Evolutionary conservation across 2,888 invertebrate species (phyloP).

Genomic region (Chrysodeixis includens): DNA sequence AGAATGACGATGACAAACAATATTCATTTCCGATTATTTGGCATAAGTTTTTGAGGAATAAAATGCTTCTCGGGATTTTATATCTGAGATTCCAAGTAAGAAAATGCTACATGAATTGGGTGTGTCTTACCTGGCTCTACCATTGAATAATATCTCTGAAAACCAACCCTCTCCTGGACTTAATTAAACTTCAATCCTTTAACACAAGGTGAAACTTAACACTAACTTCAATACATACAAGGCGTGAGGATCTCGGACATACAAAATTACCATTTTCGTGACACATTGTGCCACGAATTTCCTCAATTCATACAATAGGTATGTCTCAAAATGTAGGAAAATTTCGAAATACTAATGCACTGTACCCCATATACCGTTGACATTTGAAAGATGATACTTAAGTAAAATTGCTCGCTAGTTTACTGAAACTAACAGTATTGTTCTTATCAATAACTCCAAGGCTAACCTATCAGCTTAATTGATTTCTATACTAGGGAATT

Average conservation of each 20-base stretch:
- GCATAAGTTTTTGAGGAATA: too few species aligned
- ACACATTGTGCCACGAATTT: background rate
- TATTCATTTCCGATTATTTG: too few species aligned
- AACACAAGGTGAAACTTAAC: background rate
- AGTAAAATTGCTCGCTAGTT: background rate
- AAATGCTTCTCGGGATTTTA: too few species aligned
- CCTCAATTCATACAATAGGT: too few species aligned
- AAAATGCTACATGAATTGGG: background rate
- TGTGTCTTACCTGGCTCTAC: background rate
- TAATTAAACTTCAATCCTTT: background rate
- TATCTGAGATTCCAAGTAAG: background rate
- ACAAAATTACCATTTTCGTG: background rate
- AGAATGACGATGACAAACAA: background rate
- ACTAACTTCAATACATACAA: too few species aligned
- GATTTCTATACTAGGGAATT: conserved; percentile 13
- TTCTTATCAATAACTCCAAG: conserved; percentile 5
- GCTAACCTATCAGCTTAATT: conserved; percentile 13
- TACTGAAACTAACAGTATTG: background rate
- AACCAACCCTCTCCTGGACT: background rate
- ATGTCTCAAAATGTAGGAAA: background rate
- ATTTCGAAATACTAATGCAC: background rate
- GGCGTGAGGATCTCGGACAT: too few species aligned
- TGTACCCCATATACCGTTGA: background rate
- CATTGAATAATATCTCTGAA: background rate
- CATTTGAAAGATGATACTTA: background rate